Evolutionary conservation across 2,888 invertebrate genomes (phyloP).

Genomic region (Drosophila anomalata): DNA sequence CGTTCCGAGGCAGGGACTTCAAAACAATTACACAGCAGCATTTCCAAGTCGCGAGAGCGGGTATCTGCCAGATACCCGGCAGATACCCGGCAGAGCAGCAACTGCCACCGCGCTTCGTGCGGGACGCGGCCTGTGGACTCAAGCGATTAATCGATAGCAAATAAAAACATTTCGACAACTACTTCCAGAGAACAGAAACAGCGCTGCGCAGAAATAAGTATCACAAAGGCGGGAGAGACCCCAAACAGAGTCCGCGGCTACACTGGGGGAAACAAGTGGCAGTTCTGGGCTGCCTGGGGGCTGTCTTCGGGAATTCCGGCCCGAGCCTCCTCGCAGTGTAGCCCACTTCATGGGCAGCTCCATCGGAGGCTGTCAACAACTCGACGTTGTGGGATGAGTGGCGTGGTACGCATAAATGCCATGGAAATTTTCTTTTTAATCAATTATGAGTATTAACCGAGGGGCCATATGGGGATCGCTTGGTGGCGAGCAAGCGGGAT

Average conservation of each 20-base stretch:
- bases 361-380: constrained; percentile 67
- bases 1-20: constrained; percentile 65
- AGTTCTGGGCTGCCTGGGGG: neutral
- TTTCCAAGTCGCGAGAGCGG: constrained; percentile 47
- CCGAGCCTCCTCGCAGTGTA: constrained; percentile 1
- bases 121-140: constrained; percentile 56
- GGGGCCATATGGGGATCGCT: constrained; percentile 34
- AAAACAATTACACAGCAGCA: constrained; percentile 79
- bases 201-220: neutral
- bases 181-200: constrained; percentile 67
- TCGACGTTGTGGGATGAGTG: constrained; percentile 75
- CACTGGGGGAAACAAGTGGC: neutral
- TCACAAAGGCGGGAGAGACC: neutral
- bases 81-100: constrained; percentile 2
- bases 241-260: neutral
- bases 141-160: constrained; percentile 79
- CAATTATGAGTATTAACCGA: constrained; percentile 75
- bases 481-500: neutral
- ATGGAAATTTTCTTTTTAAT: constrained; percentile 80
- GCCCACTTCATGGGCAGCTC: constrained; percentile 18
- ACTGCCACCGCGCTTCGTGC: constrained; percentile 12
- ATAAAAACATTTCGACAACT: constrained; percentile 80
- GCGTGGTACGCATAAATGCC: constrained; percentile 79
- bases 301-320: too few relatives aligned
- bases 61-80: constrained; percentile 27